phyloP scores from a whole-genome alignment of 2,888 invertebrate species.

The Aricia artaxerxes region DNA sequence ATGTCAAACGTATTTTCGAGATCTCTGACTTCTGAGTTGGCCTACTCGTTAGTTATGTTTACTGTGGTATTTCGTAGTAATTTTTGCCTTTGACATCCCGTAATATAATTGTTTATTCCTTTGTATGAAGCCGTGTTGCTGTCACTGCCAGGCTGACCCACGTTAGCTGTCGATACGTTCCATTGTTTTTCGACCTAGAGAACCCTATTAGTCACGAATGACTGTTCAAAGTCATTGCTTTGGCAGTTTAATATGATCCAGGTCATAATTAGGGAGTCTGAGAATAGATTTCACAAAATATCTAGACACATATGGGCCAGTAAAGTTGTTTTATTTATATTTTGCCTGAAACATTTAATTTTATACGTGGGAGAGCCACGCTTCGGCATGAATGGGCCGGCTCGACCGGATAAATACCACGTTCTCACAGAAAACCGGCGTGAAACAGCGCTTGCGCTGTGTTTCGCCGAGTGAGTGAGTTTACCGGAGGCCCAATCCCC shows the following conservation, averaged over 20 bases:
- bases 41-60: no score
- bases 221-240: neutral
- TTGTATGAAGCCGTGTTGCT: neutral
- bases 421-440: no score
- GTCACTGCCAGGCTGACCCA: neutral
- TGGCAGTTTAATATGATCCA: constrained; percentile 14
- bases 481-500: no score
- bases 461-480: no score
- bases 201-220: constrained; percentile 17
- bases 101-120: neutral
- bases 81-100: neutral
- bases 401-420: no score
- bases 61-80: neutral
- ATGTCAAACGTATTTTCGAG: no score
- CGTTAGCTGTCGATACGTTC: constrained; percentile 21
- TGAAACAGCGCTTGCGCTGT: no score
- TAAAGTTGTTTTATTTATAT: neutral
- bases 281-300: neutral
- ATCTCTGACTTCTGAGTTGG: no score
- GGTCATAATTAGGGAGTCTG: neutral
- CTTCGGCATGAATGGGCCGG: no score
- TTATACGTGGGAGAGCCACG: no score
- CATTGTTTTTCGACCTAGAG: constrained; percentile 13
- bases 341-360: neutral
- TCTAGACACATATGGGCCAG: neutral